Conservation (phyloP, 2,113 vertebrate genomes). For the Macroglossus sobrinus region DNA sequence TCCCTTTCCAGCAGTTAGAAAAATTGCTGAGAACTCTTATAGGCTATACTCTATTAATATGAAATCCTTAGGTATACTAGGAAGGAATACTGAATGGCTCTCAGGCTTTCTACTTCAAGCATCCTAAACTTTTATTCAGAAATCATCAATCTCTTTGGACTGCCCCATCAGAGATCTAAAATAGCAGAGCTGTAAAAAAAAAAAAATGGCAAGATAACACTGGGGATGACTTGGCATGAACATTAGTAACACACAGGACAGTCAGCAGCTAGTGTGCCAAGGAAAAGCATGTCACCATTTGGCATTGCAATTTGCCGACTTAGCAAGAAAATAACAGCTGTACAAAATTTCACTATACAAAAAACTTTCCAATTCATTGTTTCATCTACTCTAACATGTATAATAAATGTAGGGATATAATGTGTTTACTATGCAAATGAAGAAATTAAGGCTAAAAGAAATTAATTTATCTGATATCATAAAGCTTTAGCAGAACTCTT, state of each 20-base stretch:
- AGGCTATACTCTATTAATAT: not conserved
- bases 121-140: conserved; percentile 30
- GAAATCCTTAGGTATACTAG: not conserved
- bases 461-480: not conserved
- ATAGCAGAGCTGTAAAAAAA: conserved; percentile 9
- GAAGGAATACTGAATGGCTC: not conserved
- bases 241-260: not conserved
- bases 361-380: conserved; percentile 18
- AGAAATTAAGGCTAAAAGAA: not conserved
- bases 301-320: not conserved
- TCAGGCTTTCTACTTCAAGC: not conserved
- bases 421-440: not conserved
- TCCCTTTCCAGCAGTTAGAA: conserved; percentile 1
- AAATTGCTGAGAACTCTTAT: not conserved
- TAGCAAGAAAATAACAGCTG: not conserved
- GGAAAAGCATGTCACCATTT: conserved; percentile 13
- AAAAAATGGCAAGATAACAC: not conserved
- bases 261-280: not conserved
- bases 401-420: not conserved
- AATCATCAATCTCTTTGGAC: conserved; percentile 23
- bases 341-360: conserved; percentile 14
- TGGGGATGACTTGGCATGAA: not conserved
- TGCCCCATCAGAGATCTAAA: not conserved
- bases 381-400: not conserved
- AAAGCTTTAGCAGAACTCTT: not conserved